phyloP scores from a whole-genome alignment of 1,140 invertebrate genomes.

The Uloborus diversus region DNA sequence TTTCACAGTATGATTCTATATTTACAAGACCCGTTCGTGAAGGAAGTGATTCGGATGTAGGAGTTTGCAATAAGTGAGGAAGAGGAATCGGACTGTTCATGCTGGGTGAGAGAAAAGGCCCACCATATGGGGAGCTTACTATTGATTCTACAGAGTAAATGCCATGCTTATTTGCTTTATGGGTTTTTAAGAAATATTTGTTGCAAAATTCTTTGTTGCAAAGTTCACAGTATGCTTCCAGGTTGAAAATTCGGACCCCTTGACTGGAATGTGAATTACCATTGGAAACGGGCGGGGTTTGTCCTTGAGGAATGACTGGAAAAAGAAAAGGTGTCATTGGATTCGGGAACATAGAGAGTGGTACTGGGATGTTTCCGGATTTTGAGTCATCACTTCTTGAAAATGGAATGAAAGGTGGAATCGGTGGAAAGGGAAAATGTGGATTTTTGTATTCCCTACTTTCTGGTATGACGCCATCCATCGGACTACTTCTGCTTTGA shows the following conservation, averaged over 20 bases:
- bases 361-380: conserved; percentile 39
- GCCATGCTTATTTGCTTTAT: conserved; percentile 94
- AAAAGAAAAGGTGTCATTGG: conserved; percentile 60
- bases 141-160: conserved; percentile 68
- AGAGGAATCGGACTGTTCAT: conserved; percentile 35
- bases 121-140: conserved; percentile 55
- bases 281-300: conserved; percentile 57
- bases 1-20: conserved; percentile 71
- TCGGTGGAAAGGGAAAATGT: conserved; percentile 54
- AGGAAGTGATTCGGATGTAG: conserved; percentile 29
- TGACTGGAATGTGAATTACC: conserved; percentile 47
- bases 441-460: conserved; percentile 43
- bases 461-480: conserved; percentile 22
- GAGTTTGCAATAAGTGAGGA: conserved; percentile 37
- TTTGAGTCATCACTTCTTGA: conserved; percentile 49
- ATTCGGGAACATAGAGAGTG: conserved; percentile 59
- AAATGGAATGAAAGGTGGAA: conserved; percentile 57
- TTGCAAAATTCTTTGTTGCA: conserved; percentile 80
- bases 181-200: conserved; percentile 99
- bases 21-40: conserved; percentile 51
- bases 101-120: conserved; percentile 7
- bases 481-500: conserved; percentile 35
- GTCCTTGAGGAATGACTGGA: conserved; percentile 57
- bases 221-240: conserved; percentile 87
- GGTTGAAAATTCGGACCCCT: conserved; percentile 85